These are phyloP conservation scores for Philantomba maxwellii DNA, from an alignment of 2,113 vertebrate genomes.

Conservation along the genomic window DNA sequence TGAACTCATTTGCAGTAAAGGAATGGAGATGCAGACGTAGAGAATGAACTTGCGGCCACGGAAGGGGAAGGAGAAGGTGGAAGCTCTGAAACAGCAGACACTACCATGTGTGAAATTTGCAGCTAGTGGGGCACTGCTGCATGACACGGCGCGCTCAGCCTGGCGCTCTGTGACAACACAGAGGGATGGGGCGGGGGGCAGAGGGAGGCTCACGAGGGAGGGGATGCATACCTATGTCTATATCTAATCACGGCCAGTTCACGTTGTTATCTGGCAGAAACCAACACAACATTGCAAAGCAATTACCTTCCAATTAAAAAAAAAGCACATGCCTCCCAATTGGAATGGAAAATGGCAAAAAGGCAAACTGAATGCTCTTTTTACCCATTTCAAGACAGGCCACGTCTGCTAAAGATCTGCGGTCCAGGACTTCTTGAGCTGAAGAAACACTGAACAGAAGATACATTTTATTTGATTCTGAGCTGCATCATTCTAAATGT, in stretches of 20 bases:
- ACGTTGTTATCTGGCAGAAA: background rate
- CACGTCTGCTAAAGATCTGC: background rate
- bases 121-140: background rate
- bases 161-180: background rate
- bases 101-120: rapidly evolving
- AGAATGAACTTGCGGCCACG: rapidly evolving
- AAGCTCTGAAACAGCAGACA: rapidly evolving
- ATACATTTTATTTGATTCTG: background rate
- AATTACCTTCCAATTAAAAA: background rate
- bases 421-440: background rate
- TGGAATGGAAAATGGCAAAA: background rate
- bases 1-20: background rate
- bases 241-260: background rate
- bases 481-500: background rate
- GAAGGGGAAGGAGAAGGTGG: background rate
- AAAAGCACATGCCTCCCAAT: background rate
- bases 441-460: background rate
- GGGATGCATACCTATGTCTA: rapidly evolving
- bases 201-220: background rate
- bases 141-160: background rate
- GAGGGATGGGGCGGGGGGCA: background rate
- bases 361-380: background rate
- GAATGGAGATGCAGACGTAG: background rate
- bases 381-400: background rate
- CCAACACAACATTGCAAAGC: background rate